Conservation (phyloP, 1,140 invertebrate species). For the Chironomus tepperi region DNA sequence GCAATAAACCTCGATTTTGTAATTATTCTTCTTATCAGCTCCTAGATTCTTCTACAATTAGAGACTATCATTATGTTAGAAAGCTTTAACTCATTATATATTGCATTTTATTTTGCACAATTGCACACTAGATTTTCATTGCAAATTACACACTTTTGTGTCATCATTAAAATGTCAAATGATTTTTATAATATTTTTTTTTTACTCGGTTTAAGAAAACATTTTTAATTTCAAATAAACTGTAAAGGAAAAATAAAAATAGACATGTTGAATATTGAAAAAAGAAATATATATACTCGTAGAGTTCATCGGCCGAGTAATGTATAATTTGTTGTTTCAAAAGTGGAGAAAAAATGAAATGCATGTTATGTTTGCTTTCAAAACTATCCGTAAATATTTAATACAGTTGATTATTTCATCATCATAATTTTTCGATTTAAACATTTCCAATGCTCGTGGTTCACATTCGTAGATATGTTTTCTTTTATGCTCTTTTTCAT, state of each 20-base stretch:
- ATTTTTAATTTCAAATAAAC: not conserved
- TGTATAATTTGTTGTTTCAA: not conserved
- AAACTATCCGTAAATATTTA: constrained; percentile 9
- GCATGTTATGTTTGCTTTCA: not conserved
- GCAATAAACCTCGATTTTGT: no score
- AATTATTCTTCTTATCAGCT: no score
- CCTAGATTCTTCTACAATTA: no score
- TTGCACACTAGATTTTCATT: no score
- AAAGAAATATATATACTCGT: not conserved
- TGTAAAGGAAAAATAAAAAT: not conserved
- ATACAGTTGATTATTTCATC: not conserved
- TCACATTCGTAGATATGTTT: no score
- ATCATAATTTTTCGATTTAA: not conserved
- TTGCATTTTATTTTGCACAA: no score
- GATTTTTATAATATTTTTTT: not conserved
- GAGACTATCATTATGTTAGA: no score
- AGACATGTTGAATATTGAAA: constrained; percentile 10
- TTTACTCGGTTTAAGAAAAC: not conserved
- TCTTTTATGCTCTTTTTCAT: no score
- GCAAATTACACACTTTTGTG: no score
- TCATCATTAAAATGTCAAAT: not conserved
- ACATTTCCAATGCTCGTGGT: no score
- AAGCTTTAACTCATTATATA: no score
- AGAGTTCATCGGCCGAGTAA: not conserved
- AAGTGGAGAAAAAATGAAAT: not conserved